phyloP scores from a whole-genome alignment of 2,888 invertebrate species.

The Carpatolechia fugitivella region DNA sequence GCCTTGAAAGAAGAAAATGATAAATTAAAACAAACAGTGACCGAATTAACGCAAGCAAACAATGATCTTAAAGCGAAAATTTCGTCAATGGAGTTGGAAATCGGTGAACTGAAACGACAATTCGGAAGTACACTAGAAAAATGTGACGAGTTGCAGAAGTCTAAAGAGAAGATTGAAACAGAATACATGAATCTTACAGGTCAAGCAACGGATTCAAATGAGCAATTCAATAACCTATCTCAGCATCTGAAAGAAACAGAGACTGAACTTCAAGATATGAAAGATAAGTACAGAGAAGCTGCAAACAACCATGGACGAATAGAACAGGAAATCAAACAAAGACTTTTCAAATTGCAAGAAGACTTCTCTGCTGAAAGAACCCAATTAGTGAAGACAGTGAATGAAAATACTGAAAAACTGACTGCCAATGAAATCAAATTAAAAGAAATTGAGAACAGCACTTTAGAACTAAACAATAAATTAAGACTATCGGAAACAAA shows the following conservation, averaged over 20 bases:
- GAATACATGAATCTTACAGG: constrained; percentile 80
- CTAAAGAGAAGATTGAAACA: constrained; percentile 79
- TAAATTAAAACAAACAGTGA: constrained; percentile 59
- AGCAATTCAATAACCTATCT: constrained; percentile 76
- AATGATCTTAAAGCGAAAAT: constrained; percentile 60
- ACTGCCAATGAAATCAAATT: constrained; percentile 56
- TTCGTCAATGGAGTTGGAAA: constrained; percentile 70
- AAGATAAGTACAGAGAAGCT: constrained; percentile 69
- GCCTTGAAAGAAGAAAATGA: constrained; percentile 65
- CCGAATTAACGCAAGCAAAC: constrained; percentile 60
- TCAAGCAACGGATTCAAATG: constrained; percentile 80
- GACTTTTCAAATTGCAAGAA: constrained; percentile 65
- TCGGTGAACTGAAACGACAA: constrained; percentile 80
- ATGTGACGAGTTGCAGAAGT: constrained; percentile 73
- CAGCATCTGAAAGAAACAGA: constrained; percentile 79
- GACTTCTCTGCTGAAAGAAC: constrained; percentile 60
- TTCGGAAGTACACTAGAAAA: constrained; percentile 77
- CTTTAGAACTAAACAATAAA: constrained; percentile 43
- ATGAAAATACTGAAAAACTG: constrained; percentile 58
- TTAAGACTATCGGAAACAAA: constrained; percentile 50
- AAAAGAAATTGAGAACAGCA: constrained; percentile 52
- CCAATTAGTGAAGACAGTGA: constrained; percentile 53
- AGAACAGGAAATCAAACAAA: constrained; percentile 73
- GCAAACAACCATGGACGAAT: constrained; percentile 60
- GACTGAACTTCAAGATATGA: constrained; percentile 73